Evolutionary conservation across 2,113 vertebrate genomes (phyloP).

Genomic region (Petromus typicus): DNA sequence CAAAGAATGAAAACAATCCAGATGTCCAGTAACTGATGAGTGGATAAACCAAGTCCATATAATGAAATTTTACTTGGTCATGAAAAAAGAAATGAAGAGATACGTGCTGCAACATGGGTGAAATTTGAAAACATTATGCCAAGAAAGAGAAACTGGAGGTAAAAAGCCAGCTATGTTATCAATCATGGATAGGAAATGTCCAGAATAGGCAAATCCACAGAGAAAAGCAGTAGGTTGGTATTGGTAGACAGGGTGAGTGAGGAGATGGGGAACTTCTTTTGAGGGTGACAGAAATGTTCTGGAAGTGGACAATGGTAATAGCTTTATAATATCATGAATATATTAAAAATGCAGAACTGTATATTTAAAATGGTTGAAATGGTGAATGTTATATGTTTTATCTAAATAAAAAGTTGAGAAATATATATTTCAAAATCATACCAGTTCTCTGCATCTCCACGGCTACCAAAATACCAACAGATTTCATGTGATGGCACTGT

Average conservation of each 20-base stretch:
- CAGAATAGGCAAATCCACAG: background rate
- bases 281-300: background rate
- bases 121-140: background rate
- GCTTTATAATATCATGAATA: background rate
- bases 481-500: background rate
- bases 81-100: background rate
- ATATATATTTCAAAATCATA: constrained; percentile 26
- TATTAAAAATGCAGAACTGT: background rate
- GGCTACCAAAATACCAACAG: background rate
- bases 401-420: background rate
- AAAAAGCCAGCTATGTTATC: background rate
- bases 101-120: background rate
- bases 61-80: background rate
- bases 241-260: background rate
- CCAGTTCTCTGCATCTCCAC: background rate
- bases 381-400: background rate
- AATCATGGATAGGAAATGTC: background rate
- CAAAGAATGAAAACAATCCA: background rate
- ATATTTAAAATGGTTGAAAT: constrained; percentile 25
- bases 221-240: background rate
- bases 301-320: background rate
- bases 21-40: background rate
- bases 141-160: background rate
- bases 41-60: background rate
- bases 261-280: background rate